Percentiles rank a stretch among this genome's conserved stretches.
These are phyloP conservation scores for Holacanthus passer DNA, from an alignment of 2,113 vertebrate genomes.

Conservation along the genomic window DNA sequence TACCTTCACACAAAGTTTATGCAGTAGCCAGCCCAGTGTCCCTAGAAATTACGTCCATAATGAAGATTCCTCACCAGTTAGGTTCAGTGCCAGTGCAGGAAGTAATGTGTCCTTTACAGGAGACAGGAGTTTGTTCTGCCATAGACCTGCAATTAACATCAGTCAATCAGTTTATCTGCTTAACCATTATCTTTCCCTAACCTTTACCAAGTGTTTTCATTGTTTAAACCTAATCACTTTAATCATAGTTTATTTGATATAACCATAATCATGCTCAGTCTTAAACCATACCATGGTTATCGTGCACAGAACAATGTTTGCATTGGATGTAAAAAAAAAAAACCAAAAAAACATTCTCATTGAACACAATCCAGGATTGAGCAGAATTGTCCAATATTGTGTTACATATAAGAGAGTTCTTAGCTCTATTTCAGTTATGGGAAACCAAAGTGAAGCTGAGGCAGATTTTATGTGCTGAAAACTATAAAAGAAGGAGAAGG, in stretches of 20 bases:
- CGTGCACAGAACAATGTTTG: background rate
- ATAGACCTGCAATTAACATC: background rate
- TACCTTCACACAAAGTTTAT: background rate
- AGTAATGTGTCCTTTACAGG: background rate
- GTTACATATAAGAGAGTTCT: background rate
- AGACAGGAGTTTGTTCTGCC: background rate
- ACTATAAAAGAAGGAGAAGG: constrained; percentile 5
- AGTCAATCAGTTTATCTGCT: background rate
- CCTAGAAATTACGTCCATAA: background rate
- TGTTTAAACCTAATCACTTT: background rate
- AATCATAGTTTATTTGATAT: background rate
- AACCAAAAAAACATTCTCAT: too few species aligned
- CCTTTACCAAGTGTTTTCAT: background rate
- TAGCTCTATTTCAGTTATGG: background rate
- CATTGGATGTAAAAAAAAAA: background rate
- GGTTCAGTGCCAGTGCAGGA: background rate
- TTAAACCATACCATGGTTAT: background rate
- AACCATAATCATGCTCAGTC: background rate
- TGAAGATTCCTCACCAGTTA: background rate
- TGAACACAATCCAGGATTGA: background rate
- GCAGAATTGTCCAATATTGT: background rate
- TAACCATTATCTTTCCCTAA: background rate
- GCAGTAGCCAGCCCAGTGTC: background rate
- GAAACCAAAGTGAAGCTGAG: constrained; percentile 15
- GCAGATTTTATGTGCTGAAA: background rate